Evolutionary conservation across 2,888 invertebrate genomes (phyloP).

Genomic region (Trilocha varians): DNA sequence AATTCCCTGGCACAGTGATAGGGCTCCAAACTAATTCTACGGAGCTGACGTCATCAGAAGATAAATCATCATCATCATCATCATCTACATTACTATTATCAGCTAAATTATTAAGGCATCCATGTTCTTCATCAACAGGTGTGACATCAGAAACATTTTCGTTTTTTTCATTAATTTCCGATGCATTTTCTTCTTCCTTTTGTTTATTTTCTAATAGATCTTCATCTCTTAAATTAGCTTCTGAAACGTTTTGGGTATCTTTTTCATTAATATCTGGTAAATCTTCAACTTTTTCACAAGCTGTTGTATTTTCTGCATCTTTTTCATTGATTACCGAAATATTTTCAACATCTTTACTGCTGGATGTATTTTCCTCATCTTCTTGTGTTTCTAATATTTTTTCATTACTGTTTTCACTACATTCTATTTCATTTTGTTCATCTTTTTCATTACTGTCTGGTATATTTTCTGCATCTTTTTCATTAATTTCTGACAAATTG

Average conservation of each 20-base stretch:
- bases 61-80: too few relatives aligned
- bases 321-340: background rate
- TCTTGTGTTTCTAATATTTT: background rate
- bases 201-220: background rate
- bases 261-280: background rate
- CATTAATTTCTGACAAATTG: background rate
- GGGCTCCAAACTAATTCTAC: background rate
- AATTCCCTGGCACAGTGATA: background rate
- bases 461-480: background rate
- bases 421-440: background rate
- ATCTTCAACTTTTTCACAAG: background rate
- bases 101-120: too few relatives aligned
- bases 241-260: background rate
- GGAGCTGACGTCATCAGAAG: background rate
- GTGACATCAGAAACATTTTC: background rate
- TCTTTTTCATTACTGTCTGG: conserved; percentile 1
- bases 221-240: background rate
- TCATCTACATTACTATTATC: too few relatives aligned
- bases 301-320: background rate
- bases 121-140: too few relatives aligned
- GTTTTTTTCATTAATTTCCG: background rate
- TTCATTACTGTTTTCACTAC: background rate
- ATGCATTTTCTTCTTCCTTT: background rate
- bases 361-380: background rate
- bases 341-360: background rate